A percentile compares a stretch with the other conserved stretches of the same genome.
These are phyloP conservation scores for Hirudo medicinalis DNA, from an alignment of 1,140 invertebrate species.

Conservation along the genomic window DNA sequence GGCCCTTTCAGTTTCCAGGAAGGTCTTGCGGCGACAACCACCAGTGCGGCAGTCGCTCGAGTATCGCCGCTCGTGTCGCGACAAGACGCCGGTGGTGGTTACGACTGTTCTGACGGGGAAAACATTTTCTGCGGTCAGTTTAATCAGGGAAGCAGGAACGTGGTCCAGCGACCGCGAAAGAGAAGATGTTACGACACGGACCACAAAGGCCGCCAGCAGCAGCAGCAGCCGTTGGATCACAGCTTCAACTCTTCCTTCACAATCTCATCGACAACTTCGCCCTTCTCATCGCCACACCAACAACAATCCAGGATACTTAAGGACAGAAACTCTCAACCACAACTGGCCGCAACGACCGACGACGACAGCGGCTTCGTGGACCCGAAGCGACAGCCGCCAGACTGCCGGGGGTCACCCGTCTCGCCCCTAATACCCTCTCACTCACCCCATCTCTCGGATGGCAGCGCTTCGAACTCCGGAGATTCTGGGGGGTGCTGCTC, in stretches of 20 bases:
- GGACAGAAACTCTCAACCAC: too few relatives aligned
- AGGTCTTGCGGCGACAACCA: conserved; percentile 6
- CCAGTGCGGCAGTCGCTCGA: neutral
- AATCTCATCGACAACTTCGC: too few relatives aligned
- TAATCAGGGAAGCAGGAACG: conserved; percentile 21
- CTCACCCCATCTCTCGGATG: neutral
- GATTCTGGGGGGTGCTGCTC: neutral
- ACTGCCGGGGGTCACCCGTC: neutral
- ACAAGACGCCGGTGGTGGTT: conserved; percentile 71
- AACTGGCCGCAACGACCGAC: too few relatives aligned
- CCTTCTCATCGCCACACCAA: too few relatives aligned
- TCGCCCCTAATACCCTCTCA: neutral
- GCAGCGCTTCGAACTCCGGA: neutral
- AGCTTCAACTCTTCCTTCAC: neutral
- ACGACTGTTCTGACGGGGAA: conserved; percentile 62
- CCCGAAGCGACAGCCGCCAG: neutral
- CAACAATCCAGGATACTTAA: too few relatives aligned
- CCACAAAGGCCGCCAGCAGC: too few relatives aligned
- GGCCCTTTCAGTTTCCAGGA: too few relatives aligned
- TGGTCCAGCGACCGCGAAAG: conserved; percentile 19
- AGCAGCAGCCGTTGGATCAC: neutral
- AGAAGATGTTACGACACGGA: too few relatives aligned
- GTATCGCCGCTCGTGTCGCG: conserved; percentile 68
- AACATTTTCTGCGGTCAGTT: conserved; percentile 51
- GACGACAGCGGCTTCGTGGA: too few relatives aligned